These are phyloP conservation scores for Lissonota sp. DNA, from an alignment of 2,888 invertebrate genomes.

Conservation along the genomic window DNA sequence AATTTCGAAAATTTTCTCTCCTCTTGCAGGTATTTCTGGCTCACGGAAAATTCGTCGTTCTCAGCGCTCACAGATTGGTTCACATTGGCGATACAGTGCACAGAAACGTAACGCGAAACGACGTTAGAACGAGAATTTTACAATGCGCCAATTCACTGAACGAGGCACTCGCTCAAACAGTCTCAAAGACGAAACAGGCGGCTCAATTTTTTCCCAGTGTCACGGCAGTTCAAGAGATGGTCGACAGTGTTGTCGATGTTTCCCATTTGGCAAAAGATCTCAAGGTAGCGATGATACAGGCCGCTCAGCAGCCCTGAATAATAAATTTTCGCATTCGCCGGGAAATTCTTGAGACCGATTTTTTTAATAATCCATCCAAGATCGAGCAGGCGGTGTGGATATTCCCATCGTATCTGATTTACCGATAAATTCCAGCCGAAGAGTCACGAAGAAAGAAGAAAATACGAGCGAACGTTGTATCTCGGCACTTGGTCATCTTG, in stretches of 20 bases:
- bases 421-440: too few relatives aligned
- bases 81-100: constrained; percentile 97
- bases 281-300: constrained; percentile 90
- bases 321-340: background rate
- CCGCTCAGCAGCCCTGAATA: constrained; percentile 85
- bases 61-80: constrained; percentile 96
- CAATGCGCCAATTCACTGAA: constrained; percentile 92
- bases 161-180: constrained; percentile 92
- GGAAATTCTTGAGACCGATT: background rate
- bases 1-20: background rate
- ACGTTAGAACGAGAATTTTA: constrained; percentile 89
- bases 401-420: too few relatives aligned
- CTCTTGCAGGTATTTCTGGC: constrained; percentile 90
- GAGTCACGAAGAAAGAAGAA: background rate
- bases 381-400: too few relatives aligned
- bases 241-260: constrained; percentile 94
- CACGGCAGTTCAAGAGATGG: constrained; percentile 96
- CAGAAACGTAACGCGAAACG: constrained; percentile 91
- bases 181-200: constrained; percentile 95
- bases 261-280: constrained; percentile 93
- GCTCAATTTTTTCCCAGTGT: constrained; percentile 97
- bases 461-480: constrained; percentile 5
- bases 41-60: constrained; percentile 96
- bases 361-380: too few relatives aligned
- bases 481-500: background rate